Evolutionary conservation across 1,140 invertebrate species (phyloP).

Genomic region (Heliconius eleuchia): DNA sequence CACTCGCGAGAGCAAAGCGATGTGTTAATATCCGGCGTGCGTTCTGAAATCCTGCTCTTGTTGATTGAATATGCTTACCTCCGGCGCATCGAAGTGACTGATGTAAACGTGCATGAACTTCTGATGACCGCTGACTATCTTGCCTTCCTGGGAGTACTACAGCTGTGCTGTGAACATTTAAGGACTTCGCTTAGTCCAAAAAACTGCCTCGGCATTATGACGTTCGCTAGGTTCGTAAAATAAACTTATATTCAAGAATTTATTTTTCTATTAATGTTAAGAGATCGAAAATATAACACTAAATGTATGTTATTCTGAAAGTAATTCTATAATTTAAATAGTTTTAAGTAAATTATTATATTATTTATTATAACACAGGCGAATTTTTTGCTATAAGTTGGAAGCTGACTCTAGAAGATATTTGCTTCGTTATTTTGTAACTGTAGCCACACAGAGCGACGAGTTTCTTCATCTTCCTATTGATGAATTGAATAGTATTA

Average conservation of each 20-base stretch:
- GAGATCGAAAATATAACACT: too few species aligned
- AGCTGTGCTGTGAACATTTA: slow-evolving; percentile 89
- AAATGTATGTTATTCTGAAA: too few species aligned
- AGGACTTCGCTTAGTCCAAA: slow-evolving; percentile 83
- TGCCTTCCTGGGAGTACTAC: slow-evolving; percentile 88
- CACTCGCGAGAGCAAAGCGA: slow-evolving; percentile 85
- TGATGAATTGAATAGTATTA: slow-evolving; percentile 86
- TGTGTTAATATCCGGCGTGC: slow-evolving; percentile 89
- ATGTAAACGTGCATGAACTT: slow-evolving; percentile 89
- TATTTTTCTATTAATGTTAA: too few species aligned
- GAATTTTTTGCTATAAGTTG: slow-evolving; percentile 87
- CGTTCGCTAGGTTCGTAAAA: slow-evolving; percentile 85
- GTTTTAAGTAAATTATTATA: background rate
- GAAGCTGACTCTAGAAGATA: slow-evolving; percentile 86
- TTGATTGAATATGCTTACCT: slow-evolving; percentile 93
- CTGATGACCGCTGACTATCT: slow-evolving; percentile 90
- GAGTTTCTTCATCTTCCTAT: slow-evolving; percentile 88
- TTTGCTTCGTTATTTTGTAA: slow-evolving; percentile 88
- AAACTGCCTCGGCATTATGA: slow-evolving; percentile 91
- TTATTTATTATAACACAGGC: slow-evolving; percentile 53
- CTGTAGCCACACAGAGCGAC: slow-evolving; percentile 85
- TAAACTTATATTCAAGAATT: background rate
- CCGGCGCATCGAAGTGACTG: slow-evolving; percentile 85
- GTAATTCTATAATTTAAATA: too few species aligned
- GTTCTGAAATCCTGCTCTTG: slow-evolving; percentile 86